Conservation (phyloP, 2,797 vertebrate genomes). For the Poecilia wingei region DNA sequence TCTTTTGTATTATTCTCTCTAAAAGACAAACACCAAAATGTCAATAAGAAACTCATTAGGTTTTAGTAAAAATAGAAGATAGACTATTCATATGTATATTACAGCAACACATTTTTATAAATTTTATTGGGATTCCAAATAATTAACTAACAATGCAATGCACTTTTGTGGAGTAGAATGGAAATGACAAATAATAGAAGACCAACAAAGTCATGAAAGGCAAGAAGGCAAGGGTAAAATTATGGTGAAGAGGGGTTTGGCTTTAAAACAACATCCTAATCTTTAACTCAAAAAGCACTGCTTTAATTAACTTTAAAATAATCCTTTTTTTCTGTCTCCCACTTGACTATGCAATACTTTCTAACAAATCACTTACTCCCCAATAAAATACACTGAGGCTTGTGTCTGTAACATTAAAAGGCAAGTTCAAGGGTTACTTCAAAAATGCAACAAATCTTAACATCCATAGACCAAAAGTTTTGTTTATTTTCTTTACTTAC, state of each 20-base stretch:
- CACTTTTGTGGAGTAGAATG: background rate
- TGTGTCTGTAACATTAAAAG: background rate
- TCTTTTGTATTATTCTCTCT: background rate
- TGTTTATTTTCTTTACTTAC: background rate
- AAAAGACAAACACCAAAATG: background rate
- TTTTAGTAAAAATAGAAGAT: background rate
- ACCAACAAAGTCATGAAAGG: background rate
- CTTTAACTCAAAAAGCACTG: background rate
- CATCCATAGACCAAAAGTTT: background rate
- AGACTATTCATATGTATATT: background rate
- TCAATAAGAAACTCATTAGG: background rate
- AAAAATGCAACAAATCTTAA: background rate
- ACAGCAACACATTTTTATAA: background rate
- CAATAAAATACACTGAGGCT: background rate
- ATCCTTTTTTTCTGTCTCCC: background rate
- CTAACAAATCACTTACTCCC: background rate
- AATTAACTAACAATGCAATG: background rate
- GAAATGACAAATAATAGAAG: background rate
- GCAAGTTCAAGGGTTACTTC: background rate
- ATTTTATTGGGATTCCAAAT: background rate
- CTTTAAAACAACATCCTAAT: background rate
- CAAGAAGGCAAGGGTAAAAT: background rate
- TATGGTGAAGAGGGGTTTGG: background rate
- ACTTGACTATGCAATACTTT: background rate
- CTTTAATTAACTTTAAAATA: background rate